These are phyloP conservation scores for Catamblyrhynchus diadema DNA, from an alignment of 2,797 vertebrate species.

Conservation along the genomic window DNA sequence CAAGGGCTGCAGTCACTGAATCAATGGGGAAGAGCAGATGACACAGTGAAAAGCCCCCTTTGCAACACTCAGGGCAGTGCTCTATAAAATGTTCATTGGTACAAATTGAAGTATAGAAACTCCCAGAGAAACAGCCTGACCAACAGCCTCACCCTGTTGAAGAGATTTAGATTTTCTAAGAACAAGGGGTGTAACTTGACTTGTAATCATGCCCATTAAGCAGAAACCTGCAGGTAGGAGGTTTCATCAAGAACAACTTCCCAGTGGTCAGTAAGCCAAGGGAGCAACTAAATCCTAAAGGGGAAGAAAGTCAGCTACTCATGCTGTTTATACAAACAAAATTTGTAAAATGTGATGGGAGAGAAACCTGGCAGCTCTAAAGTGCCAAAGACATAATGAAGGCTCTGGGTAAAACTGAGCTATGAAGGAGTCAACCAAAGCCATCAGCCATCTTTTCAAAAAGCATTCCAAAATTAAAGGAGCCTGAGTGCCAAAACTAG, in stretches of 20 bases:
- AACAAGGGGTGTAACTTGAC: not conserved
- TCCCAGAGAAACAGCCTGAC: not conserved
- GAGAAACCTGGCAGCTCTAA: not conserved
- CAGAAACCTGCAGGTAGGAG: not conserved
- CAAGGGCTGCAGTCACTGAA: not conserved
- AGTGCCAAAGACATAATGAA: not conserved
- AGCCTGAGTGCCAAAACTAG: not conserved
- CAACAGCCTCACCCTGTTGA: not conserved
- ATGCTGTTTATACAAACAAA: not conserved
- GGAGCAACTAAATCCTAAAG: not conserved
- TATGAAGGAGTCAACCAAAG: not conserved
- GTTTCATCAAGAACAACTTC: not conserved
- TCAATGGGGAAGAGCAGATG: accelerated
- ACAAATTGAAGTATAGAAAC: not conserved
- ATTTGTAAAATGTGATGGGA: not conserved
- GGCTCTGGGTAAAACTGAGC: not conserved
- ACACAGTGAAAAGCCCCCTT: accelerated
- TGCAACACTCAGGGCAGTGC: not conserved
- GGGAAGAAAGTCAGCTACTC: not conserved
- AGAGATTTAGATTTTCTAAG: not conserved
- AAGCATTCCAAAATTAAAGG: not conserved
- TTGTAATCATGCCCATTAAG: not conserved
- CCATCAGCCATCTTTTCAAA: not conserved
- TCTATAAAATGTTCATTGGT: not conserved
- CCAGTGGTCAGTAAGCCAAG: not conserved